These are phyloP conservation scores for Ectemnius cavifrons DNA, from an alignment of 2,888 invertebrate genomes.

Conservation along the genomic window DNA sequence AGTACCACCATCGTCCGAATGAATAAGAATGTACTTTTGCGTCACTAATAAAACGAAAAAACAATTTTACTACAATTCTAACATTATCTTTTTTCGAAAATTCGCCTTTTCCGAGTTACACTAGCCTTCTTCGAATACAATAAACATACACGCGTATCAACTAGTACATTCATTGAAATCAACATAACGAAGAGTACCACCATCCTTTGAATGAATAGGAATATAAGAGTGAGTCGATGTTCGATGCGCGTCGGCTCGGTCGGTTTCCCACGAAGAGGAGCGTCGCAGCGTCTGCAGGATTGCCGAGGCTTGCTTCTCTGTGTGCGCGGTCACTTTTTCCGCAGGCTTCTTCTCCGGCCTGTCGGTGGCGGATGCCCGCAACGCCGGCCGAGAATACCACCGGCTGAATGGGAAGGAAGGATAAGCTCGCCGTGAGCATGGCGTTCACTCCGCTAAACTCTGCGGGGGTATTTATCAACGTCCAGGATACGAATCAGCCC, in stretches of 20 bases:
- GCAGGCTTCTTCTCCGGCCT: slow-evolving; percentile 20
- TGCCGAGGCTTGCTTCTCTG: not conserved
- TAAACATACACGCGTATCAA: no score
- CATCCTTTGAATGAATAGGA: no score
- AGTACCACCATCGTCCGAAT: no score
- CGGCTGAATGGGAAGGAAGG: slow-evolving; percentile 50
- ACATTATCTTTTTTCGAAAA: no score
- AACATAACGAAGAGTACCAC: no score
- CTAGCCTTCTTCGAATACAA: no score
- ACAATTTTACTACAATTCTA: no score
- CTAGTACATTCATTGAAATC: no score
- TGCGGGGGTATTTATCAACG: slow-evolving; percentile 76
- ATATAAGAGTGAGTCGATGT: no score
- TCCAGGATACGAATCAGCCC: slow-evolving; percentile 75
- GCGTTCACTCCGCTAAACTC: slow-evolving; percentile 52
- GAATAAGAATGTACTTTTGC: no score
- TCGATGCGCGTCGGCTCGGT: not conserved
- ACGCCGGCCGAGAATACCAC: slow-evolving; percentile 14
- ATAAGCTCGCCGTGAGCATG: slow-evolving; percentile 40
- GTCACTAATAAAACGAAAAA: no score
- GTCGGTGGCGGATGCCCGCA: slow-evolving; percentile 50
- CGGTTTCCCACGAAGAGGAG: slow-evolving; percentile 1
- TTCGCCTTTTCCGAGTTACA: no score
- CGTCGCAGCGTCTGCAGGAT: not conserved
- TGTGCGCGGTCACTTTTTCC: slow-evolving; percentile 26